Evolutionary conservation across 1,140 invertebrate species (phyloP).

Genomic region (Palaemon carinicauda): DNA sequence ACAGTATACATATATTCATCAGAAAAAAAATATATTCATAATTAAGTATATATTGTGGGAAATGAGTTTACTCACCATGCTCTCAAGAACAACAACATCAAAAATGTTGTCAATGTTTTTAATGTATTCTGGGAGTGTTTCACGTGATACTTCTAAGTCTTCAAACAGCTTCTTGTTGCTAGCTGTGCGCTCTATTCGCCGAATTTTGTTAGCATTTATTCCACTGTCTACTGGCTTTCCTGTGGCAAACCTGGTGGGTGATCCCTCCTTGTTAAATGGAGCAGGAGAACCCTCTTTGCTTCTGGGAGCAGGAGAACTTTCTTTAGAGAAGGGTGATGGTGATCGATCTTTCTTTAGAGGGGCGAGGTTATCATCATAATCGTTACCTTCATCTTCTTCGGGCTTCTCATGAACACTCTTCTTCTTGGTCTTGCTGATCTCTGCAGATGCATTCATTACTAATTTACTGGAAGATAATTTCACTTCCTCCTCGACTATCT

Average conservation of each 20-base stretch:
- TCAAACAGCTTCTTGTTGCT: conserved; percentile 57
- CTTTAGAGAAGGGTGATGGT: conserved; percentile 20
- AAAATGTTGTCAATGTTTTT: conserved; percentile 43
- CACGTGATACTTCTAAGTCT: conserved; percentile 46
- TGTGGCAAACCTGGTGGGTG: conserved; percentile 49
- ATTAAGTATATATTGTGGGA: not conserved
- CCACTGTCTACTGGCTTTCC: conserved; percentile 57
- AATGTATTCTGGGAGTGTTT: conserved; percentile 45
- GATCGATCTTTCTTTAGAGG: conserved; percentile 31
- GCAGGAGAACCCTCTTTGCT: conserved; percentile 20
- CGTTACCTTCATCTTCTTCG: not conserved
- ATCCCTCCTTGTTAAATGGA: conserved; percentile 49
- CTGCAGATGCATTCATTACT: conserved; percentile 39
- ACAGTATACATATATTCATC: not conserved
- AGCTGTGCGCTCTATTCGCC: conserved; percentile 48
- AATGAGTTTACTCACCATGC: conserved; percentile 41
- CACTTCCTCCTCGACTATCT: not conserved
- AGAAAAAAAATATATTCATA: not conserved
- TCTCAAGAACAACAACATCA: conserved; percentile 55
- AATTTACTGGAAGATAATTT: conserved; percentile 34
- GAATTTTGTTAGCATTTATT: conserved; percentile 46
- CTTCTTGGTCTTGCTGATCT: not conserved
- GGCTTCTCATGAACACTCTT: not conserved
- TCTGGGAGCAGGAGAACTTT: not conserved
- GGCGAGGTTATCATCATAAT: not conserved